phyloP scores from a whole-genome alignment of 2,797 vertebrate genomes.

The Sphenodon punctatus region DNA sequence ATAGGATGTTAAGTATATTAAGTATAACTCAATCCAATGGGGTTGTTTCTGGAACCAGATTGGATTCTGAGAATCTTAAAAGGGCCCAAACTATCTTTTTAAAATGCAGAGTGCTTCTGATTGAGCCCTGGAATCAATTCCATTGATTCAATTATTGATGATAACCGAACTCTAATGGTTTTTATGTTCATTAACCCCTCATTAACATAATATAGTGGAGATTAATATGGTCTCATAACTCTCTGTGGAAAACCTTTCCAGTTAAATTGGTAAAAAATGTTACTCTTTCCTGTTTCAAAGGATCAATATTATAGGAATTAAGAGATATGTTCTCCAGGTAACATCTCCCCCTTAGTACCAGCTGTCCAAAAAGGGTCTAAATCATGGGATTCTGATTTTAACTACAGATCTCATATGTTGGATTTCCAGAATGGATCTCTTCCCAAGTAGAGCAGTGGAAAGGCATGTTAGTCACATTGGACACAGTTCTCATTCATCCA shows the following conservation, averaged over 20 bases:
- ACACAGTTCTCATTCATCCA: too few species aligned
- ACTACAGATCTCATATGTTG: not conserved
- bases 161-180: conserved; percentile 53
- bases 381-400: not conserved
- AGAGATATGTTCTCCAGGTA: not conserved
- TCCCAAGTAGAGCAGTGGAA: too few species aligned
- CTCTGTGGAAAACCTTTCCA: conserved; percentile 37
- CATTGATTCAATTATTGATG: conserved; percentile 47
- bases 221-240: conserved; percentile 32
- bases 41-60: conserved; percentile 41
- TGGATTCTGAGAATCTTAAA: conserved; percentile 10
- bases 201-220: conserved; percentile 47
- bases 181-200: conserved; percentile 53
- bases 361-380: not conserved
- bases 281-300: conserved; percentile 21
- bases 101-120: conserved; percentile 23
- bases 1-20: conserved; percentile 8
- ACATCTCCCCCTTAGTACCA: not conserved
- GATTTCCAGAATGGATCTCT: not conserved
- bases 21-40: conserved; percentile 12
- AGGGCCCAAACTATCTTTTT: conserved; percentile 31
- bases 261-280: conserved; percentile 14
- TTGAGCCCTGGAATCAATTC: conserved; percentile 42
- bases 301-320: not conserved
- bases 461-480: too few species aligned